phyloP scores from a whole-genome alignment of 2,888 invertebrate species.

The Andrena trimmerana region DNA sequence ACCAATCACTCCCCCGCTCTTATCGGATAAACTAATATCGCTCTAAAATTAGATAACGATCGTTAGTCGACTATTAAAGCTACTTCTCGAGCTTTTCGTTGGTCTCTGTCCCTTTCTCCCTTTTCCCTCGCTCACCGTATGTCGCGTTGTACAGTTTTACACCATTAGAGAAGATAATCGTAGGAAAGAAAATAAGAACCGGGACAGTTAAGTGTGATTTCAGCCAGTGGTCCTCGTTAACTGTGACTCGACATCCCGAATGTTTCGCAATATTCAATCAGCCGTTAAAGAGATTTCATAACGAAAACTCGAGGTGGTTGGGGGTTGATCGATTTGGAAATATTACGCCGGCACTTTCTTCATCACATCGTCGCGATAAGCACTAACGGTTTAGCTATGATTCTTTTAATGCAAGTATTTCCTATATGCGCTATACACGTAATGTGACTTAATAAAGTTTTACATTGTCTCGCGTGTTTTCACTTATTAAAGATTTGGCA shows the following conservation, averaged over 20 bases:
- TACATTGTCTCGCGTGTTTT: constrained; percentile 66
- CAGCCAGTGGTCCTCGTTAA: not conserved
- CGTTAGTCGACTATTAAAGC: constrained; percentile 66
- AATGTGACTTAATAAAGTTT: constrained; percentile 76
- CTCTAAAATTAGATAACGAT: constrained; percentile 74
- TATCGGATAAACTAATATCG: constrained; percentile 63
- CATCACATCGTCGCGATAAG: constrained; percentile 77
- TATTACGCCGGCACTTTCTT: constrained; percentile 76
- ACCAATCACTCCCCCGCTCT: constrained; percentile 44
- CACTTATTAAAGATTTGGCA: constrained; percentile 77
- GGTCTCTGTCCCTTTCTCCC: constrained; percentile 39
- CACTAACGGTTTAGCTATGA: constrained; percentile 80
- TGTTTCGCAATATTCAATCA: not conserved
- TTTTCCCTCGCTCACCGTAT: constrained; percentile 26
- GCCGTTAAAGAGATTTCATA: not conserved
- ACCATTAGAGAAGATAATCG: constrained; percentile 9
- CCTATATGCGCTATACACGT: constrained; percentile 76
- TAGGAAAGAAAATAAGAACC: constrained; percentile 1
- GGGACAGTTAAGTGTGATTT: not conserved
- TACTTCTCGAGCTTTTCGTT: constrained; percentile 42
- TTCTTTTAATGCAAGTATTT: constrained; percentile 73
- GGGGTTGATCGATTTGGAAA: constrained; percentile 77
- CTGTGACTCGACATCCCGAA: not conserved
- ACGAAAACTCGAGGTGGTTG: constrained; percentile 35
- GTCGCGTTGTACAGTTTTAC: not conserved